Evolutionary conservation across 2,888 invertebrate species (phyloP).

Genomic region (Apodemia mormo): DNA sequence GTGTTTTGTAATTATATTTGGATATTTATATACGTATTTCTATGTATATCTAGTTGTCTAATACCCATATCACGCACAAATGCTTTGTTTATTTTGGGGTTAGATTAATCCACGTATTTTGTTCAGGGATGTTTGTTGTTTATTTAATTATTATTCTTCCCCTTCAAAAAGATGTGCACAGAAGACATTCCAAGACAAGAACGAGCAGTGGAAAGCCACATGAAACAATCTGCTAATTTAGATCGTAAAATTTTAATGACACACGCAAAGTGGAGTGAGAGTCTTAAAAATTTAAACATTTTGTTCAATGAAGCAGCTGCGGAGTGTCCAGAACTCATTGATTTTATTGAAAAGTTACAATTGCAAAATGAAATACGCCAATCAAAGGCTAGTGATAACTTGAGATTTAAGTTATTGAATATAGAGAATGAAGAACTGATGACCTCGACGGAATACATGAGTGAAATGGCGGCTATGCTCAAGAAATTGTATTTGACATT

Average conservation of each 20-base stretch:
- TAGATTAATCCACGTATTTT: no score
- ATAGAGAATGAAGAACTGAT: constrained; percentile 78
- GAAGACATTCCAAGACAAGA: constrained; percentile 71
- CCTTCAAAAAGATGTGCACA: constrained; percentile 54
- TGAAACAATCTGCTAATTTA: constrained; percentile 56
- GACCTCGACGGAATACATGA: constrained; percentile 72
- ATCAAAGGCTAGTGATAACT: constrained; percentile 62
- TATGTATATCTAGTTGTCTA: no score
- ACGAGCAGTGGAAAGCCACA: constrained; percentile 60
- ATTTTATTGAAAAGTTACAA: constrained; percentile 54
- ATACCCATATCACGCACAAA: no score
- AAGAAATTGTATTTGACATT: constrained; percentile 82
- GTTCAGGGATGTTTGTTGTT: no score
- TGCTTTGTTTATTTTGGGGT: no score
- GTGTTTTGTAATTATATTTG: no score
- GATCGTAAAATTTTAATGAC: constrained; percentile 56
- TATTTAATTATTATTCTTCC: neutral
- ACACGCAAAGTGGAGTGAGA: constrained; percentile 60
- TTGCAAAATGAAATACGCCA: constrained; percentile 59
- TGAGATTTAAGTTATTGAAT: constrained; percentile 54
- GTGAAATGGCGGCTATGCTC: constrained; percentile 76
- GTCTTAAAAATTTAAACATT: constrained; percentile 47
- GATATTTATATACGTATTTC: no score
- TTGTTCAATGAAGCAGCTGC: constrained; percentile 52
- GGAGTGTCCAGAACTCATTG: constrained; percentile 53